Evolutionary conservation across 2,888 invertebrate species (phyloP).

Genomic region (Cheilosia vulpina): DNA sequence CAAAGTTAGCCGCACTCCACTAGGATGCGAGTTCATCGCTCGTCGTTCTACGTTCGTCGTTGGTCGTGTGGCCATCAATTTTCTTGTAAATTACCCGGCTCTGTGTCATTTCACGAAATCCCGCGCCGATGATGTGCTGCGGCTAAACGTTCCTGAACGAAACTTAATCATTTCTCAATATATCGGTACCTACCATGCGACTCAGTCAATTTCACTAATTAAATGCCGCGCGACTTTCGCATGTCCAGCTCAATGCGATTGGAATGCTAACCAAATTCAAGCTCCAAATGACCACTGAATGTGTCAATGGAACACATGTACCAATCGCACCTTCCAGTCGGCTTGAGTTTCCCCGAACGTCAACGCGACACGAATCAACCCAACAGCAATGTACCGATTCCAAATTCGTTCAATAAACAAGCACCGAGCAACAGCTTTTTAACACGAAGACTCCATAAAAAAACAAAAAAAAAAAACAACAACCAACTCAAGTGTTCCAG

Average conservation of each 20-base stretch:
- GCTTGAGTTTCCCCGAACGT: conserved; percentile 62
- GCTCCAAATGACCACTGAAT: conserved; percentile 65
- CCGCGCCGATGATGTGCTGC: not conserved
- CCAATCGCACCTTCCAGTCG: conserved; percentile 68
- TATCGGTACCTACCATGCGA: not conserved
- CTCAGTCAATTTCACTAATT: conserved; percentile 54
- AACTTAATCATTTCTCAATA: conserved; percentile 17
- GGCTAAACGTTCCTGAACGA: not conserved
- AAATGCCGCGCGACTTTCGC: conserved; percentile 31
- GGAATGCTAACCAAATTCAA: conserved; percentile 46
- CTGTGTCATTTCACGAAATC: conserved; percentile 60
- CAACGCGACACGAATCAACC: conserved; percentile 71
- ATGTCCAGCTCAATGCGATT: conserved; percentile 40
- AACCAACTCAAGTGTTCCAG: conserved; percentile 42
- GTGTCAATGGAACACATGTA: conserved; percentile 73
- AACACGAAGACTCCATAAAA: conserved; percentile 71
- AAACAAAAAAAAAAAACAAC: conserved; percentile 39
- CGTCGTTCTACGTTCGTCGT: conserved; percentile 25
- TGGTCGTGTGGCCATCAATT: conserved; percentile 67
- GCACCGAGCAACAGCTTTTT: conserved; percentile 67
- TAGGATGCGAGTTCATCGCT: not conserved
- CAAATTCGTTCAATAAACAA: conserved; percentile 74
- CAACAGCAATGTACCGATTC: conserved; percentile 67
- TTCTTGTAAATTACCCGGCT: conserved; percentile 60
- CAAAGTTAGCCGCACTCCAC: conserved; percentile 26